Conservation (phyloP, 1,140 invertebrate genomes). For the Thalassaphorura encarpata region DNA sequence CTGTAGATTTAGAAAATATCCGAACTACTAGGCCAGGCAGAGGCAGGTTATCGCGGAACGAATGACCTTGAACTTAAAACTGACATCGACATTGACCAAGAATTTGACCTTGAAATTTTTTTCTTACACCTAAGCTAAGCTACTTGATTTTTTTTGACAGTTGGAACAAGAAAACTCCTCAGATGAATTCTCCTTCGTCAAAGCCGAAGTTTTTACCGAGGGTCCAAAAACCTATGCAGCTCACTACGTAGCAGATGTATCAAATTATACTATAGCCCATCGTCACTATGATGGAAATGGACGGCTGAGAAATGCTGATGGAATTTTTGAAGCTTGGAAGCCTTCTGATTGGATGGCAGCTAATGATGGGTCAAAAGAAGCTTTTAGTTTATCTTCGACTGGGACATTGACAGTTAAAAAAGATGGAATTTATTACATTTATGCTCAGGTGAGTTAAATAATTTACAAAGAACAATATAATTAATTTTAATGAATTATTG, state of each 20-base stretch:
- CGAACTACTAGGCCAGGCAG: too few species aligned
- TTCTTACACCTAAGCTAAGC: not conserved
- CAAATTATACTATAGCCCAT: constrained; percentile 25
- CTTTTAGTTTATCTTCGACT: constrained; percentile 36
- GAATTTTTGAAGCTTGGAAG: constrained; percentile 44
- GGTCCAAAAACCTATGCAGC: constrained; percentile 20
- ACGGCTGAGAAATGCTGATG: constrained; percentile 40
- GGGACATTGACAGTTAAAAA: constrained; percentile 47
- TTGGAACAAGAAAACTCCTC: too few species aligned
- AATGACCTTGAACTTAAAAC: too few species aligned
- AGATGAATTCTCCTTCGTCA: constrained; percentile 27
- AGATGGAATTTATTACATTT: constrained; percentile 52
- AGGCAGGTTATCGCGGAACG: too few species aligned
- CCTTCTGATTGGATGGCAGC: constrained; percentile 41
- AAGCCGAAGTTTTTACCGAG: constrained; percentile 31
- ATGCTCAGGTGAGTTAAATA: constrained; percentile 45
- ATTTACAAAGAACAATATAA: not conserved
- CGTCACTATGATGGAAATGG: constrained; percentile 40
- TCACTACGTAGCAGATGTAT: constrained; percentile 26
- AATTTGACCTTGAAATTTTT: not conserved
- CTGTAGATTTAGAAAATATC: not conserved
- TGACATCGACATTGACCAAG: too few species aligned
- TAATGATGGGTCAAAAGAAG: constrained; percentile 23
- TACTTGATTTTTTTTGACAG: too few species aligned
- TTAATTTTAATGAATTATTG: constrained; percentile 10